Conservation (phyloP, 2,113 vertebrate genomes). For the Fregata magnificens region DNA sequence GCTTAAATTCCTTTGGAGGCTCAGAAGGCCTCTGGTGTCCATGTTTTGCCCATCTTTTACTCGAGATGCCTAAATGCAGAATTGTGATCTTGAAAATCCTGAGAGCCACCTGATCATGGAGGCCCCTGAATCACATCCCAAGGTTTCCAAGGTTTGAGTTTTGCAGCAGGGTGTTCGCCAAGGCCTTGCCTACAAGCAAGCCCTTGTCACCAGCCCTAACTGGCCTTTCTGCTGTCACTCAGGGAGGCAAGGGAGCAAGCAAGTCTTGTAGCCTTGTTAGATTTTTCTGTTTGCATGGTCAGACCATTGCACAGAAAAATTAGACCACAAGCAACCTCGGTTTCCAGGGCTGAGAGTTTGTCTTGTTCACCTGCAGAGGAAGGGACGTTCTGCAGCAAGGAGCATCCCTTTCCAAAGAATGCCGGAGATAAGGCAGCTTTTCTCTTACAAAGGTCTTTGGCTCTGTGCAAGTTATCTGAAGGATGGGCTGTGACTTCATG, state of each 20-base stretch:
- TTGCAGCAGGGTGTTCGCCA: not conserved
- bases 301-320: not conserved
- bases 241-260: not conserved
- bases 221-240: not conserved
- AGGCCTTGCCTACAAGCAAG: not conserved
- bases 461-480: not conserved
- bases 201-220: not conserved
- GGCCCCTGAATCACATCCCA: not conserved
- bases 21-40: not conserved
- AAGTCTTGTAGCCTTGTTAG: not conserved
- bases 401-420: not conserved
- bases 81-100: not conserved
- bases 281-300: not conserved
- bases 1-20: not conserved
- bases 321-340: not conserved
- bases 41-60: not conserved
- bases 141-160: not conserved
- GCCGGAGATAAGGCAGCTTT: constrained; percentile 16
- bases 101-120: not conserved
- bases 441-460: not conserved
- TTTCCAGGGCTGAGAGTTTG: not conserved
- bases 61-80: not conserved
- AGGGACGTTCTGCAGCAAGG: not conserved
- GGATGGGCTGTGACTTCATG: not conserved
- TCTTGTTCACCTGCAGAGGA: not conserved